These are phyloP conservation scores for Catharus ustulatus DNA, from an alignment of 2,797 vertebrate species.

Conservation along the genomic window DNA sequence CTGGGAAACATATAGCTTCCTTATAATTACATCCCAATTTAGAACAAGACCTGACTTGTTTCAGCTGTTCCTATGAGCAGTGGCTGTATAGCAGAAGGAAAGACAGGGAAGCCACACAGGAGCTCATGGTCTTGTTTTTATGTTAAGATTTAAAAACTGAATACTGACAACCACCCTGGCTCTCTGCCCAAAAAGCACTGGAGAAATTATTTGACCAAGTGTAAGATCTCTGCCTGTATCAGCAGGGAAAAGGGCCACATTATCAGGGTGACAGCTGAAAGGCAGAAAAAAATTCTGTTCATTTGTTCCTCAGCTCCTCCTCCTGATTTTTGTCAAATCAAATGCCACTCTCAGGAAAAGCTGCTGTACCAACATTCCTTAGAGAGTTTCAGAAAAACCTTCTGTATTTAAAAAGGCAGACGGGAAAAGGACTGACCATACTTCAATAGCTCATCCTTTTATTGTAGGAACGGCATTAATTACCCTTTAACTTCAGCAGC, in stretches of 20 bases:
- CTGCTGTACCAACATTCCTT: too few relatives aligned
- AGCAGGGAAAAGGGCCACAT: not conserved
- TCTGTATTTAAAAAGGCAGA: not conserved
- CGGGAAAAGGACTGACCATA: not conserved
- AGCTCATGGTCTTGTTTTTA: accelerated
- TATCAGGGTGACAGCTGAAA: not conserved
- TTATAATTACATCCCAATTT: conserved; percentile 58
- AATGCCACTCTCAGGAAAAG: not conserved
- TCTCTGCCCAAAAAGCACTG: not conserved
- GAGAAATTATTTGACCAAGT: not conserved
- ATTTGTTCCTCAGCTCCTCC: not conserved
- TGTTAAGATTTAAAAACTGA: not conserved
- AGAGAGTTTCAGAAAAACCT: not conserved
- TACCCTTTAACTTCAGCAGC: conserved; percentile 81
- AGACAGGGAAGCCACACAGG: not conserved
- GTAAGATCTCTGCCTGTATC: not conserved
- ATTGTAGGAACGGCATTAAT: not conserved
- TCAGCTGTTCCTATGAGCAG: not conserved
- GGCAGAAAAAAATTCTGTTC: not conserved
- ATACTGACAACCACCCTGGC: not conserved
- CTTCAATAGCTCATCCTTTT: not conserved
- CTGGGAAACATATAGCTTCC: conserved; percentile 22
- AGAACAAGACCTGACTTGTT: conserved; percentile 55
- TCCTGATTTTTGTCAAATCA: not conserved
- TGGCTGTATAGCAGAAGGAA: not conserved